phyloP scores from a whole-genome alignment of 2,113 vertebrate species.

The Glareola pratincola region DNA sequence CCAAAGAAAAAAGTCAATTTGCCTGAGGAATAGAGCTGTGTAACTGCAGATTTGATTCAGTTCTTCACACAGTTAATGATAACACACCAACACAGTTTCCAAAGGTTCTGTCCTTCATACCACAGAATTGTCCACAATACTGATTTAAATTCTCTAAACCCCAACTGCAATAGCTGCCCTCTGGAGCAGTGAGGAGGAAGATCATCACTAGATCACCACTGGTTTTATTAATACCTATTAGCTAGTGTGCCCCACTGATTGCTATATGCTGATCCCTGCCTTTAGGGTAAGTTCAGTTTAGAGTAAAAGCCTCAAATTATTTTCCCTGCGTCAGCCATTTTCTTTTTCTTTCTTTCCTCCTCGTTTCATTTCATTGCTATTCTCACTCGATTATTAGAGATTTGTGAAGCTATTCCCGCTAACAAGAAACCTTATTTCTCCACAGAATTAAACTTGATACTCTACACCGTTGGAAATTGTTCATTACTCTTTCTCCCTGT shows the following conservation, averaged over 20 bases:
- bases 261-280: neutral
- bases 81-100: fast-evolving
- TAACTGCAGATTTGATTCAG: neutral
- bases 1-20: neutral
- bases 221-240: neutral
- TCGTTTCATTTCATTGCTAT: neutral
- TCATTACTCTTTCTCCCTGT: neutral
- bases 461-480: neutral
- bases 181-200: neutral
- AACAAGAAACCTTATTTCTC: neutral
- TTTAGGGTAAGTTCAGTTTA: neutral
- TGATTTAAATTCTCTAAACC: neutral
- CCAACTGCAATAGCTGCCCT: neutral
- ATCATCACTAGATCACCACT: neutral
- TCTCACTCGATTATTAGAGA: neutral
- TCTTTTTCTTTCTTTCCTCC: neutral
- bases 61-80: neutral
- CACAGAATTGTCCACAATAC: neutral
- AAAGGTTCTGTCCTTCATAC: neutral
- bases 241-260: neutral
- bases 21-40: neutral
- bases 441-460: neutral
- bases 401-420: neutral
- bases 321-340: neutral
- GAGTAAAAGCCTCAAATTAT: neutral